Base-by-base conservation (phyloP, 2,113 vertebrate genomes). In the Garra rufa region DNA sequence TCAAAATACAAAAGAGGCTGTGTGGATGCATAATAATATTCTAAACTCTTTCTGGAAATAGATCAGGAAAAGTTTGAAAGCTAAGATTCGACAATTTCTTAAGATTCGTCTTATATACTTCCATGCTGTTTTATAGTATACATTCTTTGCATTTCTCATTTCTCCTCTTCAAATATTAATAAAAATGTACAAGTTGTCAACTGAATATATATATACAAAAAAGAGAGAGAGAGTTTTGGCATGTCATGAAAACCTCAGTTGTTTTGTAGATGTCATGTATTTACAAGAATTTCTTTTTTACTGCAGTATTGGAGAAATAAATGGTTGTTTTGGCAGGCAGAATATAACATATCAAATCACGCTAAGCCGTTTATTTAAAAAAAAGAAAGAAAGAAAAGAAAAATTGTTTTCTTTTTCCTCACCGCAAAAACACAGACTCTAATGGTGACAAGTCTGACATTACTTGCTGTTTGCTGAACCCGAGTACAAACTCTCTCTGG, bases 1-100 rank as follows among this genome's bases (percentile, higher is more conserved):
- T 83, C 44, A 0, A 8, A 38, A 80, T 73, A 70, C 76, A 43
- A 78, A 48, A 76, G 48, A 78, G 61, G 24, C 38, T 71, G 48
- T 80, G 71, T 76, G 82, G n/a, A 75, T 43, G 78, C 48, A 76
- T 67, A 70, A 85, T 83, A 73, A 83, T 15, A 69, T 0, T 21
- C 38, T 70, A 41, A 11, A 75, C 44, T 50, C 2, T 46, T 73
- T 46, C 1, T 26, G 11, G 11, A 6, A 24, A 30, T 28, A 28
- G 26, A n/a, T 14, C 14, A n/a, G 19, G 17, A n/a, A 55, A 21
- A 5, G 34, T 34, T 5, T 34, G 34, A 3, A 34, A 38, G 30
- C 34, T 70, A 69, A 69, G 17, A n/a, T 70, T 70, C 1, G 0
- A 69, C 28, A n/a, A 69, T 11, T 2, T 6, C 1, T n/a, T n/a